Conservation (phyloP, 1,140 invertebrate species). For the Cardiocondyla obscurior region DNA sequence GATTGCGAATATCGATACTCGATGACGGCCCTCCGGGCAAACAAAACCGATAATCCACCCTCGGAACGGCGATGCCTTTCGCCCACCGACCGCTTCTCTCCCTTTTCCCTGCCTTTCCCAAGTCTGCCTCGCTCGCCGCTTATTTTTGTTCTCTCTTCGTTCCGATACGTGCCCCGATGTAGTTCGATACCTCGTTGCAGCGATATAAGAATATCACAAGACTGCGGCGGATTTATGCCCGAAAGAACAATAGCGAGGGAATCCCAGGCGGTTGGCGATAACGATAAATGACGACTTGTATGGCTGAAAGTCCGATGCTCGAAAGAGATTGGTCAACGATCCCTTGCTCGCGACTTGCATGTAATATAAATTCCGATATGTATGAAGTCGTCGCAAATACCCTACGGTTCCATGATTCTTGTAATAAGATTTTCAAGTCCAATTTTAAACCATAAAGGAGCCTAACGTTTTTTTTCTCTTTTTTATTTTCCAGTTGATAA, state of each 20-base stretch:
- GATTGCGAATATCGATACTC: conserved; percentile 73
- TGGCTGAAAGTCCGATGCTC: not conserved
- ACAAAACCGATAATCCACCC: conserved; percentile 70
- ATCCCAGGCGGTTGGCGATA: conserved; percentile 15
- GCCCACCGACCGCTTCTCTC: conserved; percentile 31
- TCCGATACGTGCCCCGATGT: conserved; percentile 27
- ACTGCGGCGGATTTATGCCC: conserved; percentile 39
- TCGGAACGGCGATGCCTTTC: conserved; percentile 58
- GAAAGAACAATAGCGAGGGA: conserved; percentile 33
- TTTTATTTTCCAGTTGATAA: too few relatives aligned
- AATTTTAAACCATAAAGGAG: not conserved
- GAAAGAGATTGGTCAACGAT: conserved; percentile 8
- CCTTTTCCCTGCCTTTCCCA: conserved; percentile 20
- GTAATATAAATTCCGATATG: not conserved
- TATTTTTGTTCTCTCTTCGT: conserved; percentile 50
- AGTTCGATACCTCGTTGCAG: conserved; percentile 53
- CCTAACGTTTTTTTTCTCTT: too few relatives aligned
- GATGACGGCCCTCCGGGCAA: conserved; percentile 67
- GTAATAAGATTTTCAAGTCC: not conserved
- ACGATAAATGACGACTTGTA: conserved; percentile 45
- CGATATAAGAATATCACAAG: conserved; percentile 56
- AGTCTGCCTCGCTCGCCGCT: conserved; percentile 1
- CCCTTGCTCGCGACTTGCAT: not conserved
- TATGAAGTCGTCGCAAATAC: not conserved
- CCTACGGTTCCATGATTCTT: not conserved